Percentiles rank a stretch among this genome's conserved stretches.
Evolutionary conservation across 2,888 invertebrate genomes (phyloP).

Genomic region (Oscheius onirici): DNA sequence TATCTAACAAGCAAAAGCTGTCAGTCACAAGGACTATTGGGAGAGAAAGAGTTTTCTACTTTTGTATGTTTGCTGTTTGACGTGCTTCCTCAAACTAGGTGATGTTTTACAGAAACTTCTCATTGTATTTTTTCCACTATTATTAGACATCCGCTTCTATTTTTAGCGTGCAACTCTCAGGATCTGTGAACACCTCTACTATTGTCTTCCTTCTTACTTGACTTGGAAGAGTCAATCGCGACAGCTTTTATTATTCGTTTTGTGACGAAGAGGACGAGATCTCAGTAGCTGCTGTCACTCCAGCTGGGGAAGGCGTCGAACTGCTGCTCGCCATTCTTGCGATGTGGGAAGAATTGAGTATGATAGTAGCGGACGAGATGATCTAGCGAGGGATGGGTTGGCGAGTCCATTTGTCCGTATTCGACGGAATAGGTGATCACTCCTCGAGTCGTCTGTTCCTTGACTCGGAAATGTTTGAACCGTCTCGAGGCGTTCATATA

Average conservation of each 20-base stretch:
- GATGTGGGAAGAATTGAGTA: neutral
- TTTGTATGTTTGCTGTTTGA: too few species aligned
- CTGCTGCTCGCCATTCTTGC: neutral
- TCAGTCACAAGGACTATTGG: too few species aligned
- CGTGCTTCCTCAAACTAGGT: too few species aligned
- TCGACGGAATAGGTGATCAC: neutral
- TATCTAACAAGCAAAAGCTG: too few species aligned
- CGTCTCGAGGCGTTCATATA: neutral
- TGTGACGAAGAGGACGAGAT: neutral
- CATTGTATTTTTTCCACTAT: too few species aligned
- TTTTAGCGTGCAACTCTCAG: too few species aligned
- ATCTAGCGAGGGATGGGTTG: neutral
- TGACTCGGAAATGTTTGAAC: constrained; percentile 1
- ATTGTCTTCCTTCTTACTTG: too few species aligned
- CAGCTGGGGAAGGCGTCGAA: constrained; percentile 12
- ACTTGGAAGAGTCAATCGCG: neutral
- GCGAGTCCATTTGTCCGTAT: constrained; percentile 5
- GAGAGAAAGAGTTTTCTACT: too few species aligned
- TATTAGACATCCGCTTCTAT: too few species aligned
- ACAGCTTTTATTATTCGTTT: constrained; percentile 1
- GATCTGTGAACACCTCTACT: too few species aligned
- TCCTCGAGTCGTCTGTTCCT: neutral
- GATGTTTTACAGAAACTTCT: too few species aligned
- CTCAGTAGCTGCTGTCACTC: neutral
- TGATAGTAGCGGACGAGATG: constrained; percentile 12